phyloP scores from a whole-genome alignment of 2,113 vertebrate genomes.

The Agapornis roseicollis region DNA sequence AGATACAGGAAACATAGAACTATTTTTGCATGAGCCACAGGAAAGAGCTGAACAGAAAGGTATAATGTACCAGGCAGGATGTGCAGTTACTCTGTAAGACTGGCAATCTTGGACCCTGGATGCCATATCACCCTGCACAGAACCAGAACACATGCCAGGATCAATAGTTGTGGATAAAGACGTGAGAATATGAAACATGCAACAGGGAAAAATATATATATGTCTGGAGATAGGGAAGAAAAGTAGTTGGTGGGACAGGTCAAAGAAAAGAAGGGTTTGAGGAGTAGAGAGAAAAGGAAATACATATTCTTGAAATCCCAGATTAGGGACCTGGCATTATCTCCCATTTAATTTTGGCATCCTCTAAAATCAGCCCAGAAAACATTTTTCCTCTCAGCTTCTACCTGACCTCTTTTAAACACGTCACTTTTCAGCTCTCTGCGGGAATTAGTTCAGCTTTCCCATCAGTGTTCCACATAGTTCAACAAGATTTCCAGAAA shows the following conservation, averaged over 20 bases:
- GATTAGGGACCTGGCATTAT: neutral
- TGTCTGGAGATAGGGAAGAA: neutral
- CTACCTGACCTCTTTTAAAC: neutral
- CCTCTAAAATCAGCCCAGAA: neutral
- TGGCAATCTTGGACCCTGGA: neutral
- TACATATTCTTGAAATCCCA: neutral
- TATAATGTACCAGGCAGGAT: neutral
- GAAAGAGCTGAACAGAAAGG: neutral
- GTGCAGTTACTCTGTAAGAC: neutral
- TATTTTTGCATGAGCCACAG: neutral
- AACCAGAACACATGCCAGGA: neutral
- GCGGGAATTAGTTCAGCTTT: neutral
- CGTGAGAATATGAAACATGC: neutral
- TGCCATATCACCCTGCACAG: neutral
- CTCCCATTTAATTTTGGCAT: neutral
- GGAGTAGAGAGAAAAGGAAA: neutral
- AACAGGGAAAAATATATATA: neutral
- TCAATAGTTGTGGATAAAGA: neutral
- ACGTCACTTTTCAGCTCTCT: neutral
- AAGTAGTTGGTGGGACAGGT: neutral
- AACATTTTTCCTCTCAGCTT: neutral
- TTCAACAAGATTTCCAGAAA: neutral
- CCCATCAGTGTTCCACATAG: neutral
- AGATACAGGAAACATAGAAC: neutral
- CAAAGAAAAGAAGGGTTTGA: neutral